These are phyloP conservation scores for Muntiacus muntjak DNA, from an alignment of 2,113 vertebrate genomes.

Conservation along the genomic window DNA sequence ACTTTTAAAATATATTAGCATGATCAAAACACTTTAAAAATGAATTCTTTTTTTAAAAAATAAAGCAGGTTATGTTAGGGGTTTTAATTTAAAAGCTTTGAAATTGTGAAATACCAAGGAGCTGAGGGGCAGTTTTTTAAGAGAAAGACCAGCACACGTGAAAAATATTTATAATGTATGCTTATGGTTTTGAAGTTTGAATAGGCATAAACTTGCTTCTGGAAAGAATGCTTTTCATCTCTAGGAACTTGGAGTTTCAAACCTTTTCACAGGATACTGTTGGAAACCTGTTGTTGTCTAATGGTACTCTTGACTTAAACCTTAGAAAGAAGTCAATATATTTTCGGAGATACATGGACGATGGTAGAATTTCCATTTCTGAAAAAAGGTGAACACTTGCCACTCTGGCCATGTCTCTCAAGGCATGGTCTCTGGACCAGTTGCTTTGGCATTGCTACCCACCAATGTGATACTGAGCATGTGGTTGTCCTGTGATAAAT, in stretches of 20 bases:
- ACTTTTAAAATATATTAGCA: conserved; percentile 54
- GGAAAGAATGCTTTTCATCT: conserved; percentile 26
- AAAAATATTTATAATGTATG: conserved; percentile 52
- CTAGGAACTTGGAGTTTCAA: background rate
- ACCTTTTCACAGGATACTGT: background rate
- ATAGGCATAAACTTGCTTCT: conserved; percentile 45
- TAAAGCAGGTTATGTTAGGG: background rate
- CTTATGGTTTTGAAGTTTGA: conserved; percentile 42
- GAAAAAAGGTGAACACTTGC: background rate
- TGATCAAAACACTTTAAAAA: conserved; percentile 37
- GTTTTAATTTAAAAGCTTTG: conserved; percentile 41
- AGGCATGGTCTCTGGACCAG: background rate
- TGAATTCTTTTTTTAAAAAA: background rate
- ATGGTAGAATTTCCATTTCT: background rate
- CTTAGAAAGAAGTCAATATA: conserved; percentile 10
- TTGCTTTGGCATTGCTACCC: background rate
- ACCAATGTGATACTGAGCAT: background rate
- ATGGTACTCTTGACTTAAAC: conserved; percentile 16
- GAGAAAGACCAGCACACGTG: conserved; percentile 6
- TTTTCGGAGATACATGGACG: background rate
- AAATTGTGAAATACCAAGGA: conserved; percentile 17
- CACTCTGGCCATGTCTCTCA: background rate
- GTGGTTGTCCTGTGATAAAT: background rate
- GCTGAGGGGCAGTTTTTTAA: background rate
- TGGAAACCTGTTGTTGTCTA: background rate